Percentiles rank a stretch among this genome's conserved stretches.
These are phyloP conservation scores for Narcine bancroftii DNA, from an alignment of 2,113 vertebrate species.

Conservation along the genomic window DNA sequence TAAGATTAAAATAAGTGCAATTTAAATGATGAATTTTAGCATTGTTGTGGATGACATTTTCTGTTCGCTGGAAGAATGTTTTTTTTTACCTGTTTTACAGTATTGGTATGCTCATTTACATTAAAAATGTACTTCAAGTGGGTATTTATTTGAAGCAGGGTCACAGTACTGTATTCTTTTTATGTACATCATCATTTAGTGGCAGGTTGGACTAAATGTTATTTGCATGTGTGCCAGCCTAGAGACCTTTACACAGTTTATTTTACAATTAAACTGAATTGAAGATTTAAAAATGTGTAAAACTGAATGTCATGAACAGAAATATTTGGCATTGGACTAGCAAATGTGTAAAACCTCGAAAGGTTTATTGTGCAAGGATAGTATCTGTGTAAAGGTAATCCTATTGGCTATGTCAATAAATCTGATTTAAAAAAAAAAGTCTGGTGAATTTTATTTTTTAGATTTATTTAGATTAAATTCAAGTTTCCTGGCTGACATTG, in stretches of 20 bases:
- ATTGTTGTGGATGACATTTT: slow-evolving; percentile 60
- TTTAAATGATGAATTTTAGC: slow-evolving; percentile 59
- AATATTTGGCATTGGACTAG: slow-evolving; percentile 50
- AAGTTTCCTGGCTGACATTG: not conserved
- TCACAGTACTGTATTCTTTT: slow-evolving; percentile 91
- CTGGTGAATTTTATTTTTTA: slow-evolving; percentile 41
- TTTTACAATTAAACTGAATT: slow-evolving; percentile 14
- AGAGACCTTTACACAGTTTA: slow-evolving; percentile 82
- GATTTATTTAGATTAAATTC: not conserved
- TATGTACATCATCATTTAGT: slow-evolving; percentile 88
- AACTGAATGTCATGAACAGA: slow-evolving; percentile 39
- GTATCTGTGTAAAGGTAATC: slow-evolving; percentile 82
- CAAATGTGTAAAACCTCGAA: slow-evolving; percentile 46
- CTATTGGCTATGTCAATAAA: slow-evolving; percentile 83
- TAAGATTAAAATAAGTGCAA: slow-evolving; percentile 59
- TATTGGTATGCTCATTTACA: slow-evolving; percentile 88
- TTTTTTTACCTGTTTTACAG: slow-evolving; percentile 85
- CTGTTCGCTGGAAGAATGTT: slow-evolving; percentile 94
- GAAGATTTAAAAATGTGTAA: not conserved
- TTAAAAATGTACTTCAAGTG: slow-evolving; percentile 76
- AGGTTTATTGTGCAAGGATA: slow-evolving; percentile 42
- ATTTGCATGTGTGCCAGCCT: slow-evolving; percentile 88
- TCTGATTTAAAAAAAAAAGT: slow-evolving; percentile 54
- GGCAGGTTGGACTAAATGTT: slow-evolving; percentile 79
- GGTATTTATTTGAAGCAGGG: slow-evolving; percentile 95